Conservation (phyloP, 2,113 vertebrate genomes). For the Laterallus jamaicensis region DNA sequence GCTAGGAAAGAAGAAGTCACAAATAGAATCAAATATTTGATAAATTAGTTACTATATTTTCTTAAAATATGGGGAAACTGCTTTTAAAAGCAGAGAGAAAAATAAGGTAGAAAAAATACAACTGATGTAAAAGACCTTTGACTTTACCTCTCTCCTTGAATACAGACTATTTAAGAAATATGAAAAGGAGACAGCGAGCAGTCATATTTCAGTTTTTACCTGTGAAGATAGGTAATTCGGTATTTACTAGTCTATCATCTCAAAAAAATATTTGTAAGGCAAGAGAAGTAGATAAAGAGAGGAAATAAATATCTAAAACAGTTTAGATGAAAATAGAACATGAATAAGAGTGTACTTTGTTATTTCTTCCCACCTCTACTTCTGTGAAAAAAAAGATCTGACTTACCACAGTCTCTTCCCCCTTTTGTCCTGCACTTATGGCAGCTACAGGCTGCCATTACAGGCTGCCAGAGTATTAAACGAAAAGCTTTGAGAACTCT, state of each 20-base stretch:
- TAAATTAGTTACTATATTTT: neutral
- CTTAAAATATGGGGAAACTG: neutral
- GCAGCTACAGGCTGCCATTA: neutral
- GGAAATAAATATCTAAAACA: neutral
- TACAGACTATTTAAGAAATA: neutral
- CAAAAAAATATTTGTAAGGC: neutral
- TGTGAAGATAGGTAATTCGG: neutral
- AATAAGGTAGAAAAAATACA: neutral
- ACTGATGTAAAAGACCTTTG: neutral
- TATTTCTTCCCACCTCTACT: neutral
- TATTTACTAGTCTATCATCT: neutral
- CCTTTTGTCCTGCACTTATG: neutral
- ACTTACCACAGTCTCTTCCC: neutral
- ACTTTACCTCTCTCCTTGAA: neutral
- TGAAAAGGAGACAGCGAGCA: neutral
- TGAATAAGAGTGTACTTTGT: neutral
- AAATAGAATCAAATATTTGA: neutral
- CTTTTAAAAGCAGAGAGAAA: neutral
- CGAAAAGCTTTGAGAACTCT: neutral
- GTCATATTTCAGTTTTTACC: neutral
- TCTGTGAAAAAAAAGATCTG: neutral
- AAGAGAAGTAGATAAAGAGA: neutral
- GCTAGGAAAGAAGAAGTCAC: neutral
- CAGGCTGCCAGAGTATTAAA: neutral
- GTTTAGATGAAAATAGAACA: neutral